Evolutionary conservation across 2,888 invertebrate genomes (phyloP), one percentile per base, ranked within the genome.

Genomic region (Lasioglossum pauxillum): DNA sequence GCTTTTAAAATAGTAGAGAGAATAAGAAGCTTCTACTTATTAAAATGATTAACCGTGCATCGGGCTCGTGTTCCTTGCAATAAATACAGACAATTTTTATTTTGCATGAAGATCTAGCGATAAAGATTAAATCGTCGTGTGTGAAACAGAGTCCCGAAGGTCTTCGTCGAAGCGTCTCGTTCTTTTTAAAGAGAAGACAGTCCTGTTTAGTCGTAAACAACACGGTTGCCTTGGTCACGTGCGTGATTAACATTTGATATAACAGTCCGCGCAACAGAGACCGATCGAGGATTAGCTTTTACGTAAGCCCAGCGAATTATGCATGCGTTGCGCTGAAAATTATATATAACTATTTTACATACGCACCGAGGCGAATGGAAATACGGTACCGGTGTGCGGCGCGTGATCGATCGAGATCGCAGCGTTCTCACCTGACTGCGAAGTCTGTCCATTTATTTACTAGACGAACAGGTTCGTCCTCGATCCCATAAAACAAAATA

Each of bases 301-400:
- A 83, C 75, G 83, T 78, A 83, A 84, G 72, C 57, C 46, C 69
- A 19, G 64, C 41, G 71, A 78, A 84, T 78, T 83, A 84, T 83
- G 84, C 78, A 78, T 53, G 60, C 75, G 69, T 72, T 72, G 71
- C 72, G 60, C 49, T 72, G 78, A 31, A 83, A 84, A 84, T 84
- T 84, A 84, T 83, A 83, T 84, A 78, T 82, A 84, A 53, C 71
- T 35, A 16, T 41, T 84, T 84, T 41, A n/a, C 57, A 60, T 71
- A 82, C 82, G 74, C 75, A 64, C 81, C 44, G 67, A 53, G n/a
- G 49, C 78, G 69, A 16, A 67, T 74, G 75, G 78, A 44, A 78
- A 82, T 46, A n/a, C 46, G 49, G 35, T 38, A 49, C 2, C 27
- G 16, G n/a, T 46, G 78, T 38, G 35, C 46, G 71, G 35, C 46